Conservation (phyloP, 1,140 invertebrate species). For the Teleogryllus occipitalis region DNA sequence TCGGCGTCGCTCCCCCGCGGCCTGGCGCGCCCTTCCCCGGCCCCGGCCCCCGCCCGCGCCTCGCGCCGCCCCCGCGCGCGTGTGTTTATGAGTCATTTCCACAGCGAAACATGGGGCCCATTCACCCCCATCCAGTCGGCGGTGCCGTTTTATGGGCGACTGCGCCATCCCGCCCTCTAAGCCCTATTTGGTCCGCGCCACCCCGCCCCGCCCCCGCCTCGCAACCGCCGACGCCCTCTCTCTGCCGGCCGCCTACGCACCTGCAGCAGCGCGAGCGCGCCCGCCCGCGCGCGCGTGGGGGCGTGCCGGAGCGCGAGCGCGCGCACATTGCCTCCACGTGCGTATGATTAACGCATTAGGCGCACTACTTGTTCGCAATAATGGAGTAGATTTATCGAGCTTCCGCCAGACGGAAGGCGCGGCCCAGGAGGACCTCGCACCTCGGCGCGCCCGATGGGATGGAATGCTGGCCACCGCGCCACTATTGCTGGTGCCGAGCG, state of each 20-base stretch:
- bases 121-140: not conserved
- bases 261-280: not conserved
- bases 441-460: not conserved
- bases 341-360: not conserved
- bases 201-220: no score
- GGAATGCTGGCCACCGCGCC: no score
- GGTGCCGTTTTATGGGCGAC: not conserved
- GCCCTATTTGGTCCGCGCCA: not conserved
- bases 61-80: no score
- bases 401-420: not conserved
- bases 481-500: no score
- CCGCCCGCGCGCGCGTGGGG: no score
- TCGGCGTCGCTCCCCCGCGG: not conserved
- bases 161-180: slow-evolving; percentile 2
- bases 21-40: no score
- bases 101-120: slow-evolving; percentile 2
- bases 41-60: no score
- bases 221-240: not conserved
- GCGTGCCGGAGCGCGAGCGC: no score
- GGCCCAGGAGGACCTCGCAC: not conserved
- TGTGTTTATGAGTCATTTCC: slow-evolving; percentile 4
- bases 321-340: not conserved
- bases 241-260: not conserved
- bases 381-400: not conserved
- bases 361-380: not conserved